Evolutionary conservation across 2,888 invertebrate genomes (phyloP).

Genomic region (Syrista parreyssii): DNA sequence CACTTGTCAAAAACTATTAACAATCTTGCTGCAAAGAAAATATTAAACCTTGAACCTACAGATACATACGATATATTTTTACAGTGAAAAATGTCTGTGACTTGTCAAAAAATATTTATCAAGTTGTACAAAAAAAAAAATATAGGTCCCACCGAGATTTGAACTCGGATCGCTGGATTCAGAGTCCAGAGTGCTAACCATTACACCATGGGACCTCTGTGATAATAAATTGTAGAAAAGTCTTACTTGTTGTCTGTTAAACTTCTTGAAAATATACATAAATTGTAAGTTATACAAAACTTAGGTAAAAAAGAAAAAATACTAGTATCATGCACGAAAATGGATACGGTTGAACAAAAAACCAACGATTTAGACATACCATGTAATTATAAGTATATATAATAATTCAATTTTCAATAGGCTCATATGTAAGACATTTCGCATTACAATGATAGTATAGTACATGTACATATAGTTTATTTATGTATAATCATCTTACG

Average conservation of each 20-base stretch:
- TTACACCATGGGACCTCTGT: conserved; percentile 22
- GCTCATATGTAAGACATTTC: conserved; percentile 41
- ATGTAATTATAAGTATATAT: conserved; percentile 19
- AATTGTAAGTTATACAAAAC: too few relatives aligned
- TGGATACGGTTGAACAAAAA: background rate
- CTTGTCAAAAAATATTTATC: background rate
- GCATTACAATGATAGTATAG: conserved; percentile 35
- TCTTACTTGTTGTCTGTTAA: background rate
- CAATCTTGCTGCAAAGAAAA: too few relatives aligned
- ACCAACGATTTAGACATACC: background rate
- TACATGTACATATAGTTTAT: conserved; percentile 14
- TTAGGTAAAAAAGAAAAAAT: too few relatives aligned
- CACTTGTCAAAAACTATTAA: too few relatives aligned
- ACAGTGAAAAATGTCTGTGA: background rate
- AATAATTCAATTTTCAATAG: conserved; percentile 41
- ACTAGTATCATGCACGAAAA: background rate
- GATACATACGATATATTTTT: background rate
- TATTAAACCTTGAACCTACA: background rate
- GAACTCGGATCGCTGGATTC: conserved; percentile 28
- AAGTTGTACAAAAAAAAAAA: background rate
- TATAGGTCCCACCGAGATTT: conserved; percentile 25
- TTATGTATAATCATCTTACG: conserved; percentile 2
- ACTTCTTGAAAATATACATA: background rate
- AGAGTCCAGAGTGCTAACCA: conserved; percentile 28
- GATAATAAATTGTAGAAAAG: background rate